Base-by-base conservation (phyloP, 2,888 invertebrate genomes). In the Chalcosyrphus nemorum region DNA sequence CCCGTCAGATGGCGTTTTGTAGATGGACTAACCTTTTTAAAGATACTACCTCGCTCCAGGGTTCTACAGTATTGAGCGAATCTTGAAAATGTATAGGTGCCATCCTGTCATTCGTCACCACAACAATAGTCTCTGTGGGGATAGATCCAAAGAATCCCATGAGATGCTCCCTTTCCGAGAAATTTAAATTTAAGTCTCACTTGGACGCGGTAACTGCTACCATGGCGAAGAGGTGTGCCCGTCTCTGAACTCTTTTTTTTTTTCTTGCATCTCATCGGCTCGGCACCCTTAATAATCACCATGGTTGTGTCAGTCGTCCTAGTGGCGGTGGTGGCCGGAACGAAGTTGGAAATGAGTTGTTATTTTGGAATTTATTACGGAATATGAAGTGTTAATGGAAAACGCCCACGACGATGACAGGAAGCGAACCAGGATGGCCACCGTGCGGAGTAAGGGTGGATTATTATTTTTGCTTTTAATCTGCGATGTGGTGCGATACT, bases 311-410 rank as follows among this genome's bases (percentile, higher is more conserved):
- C 38, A 17, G 59, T 11, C 52, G 11, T 24, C 24, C 24, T 24
- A 17, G 66, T 21, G 57, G 11, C 29, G 38, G 38, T 38, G 38
- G 13, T 4, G 35, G 41, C 78, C 78, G 72, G 61, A 63, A 77
- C 59, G 56, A 19, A 76, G 61, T 68, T 78, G 82, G 78, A 82
- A 82, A 82, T 82, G 82, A 82, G 82, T 82, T 78, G 82, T 78
- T 78, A 78, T 61, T 78, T 68, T 78, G 63, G 47, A 82, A 74
- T 82, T 82, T 78, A 78, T 78, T 63, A 82, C 66, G 78, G 78
- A 78, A 74, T 78, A 82, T 78, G 82, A 82, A 82, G 82, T 82
- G 82, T 78, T 82, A 82, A 82, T 82, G 82, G 82, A 78, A 82
- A 82, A 78, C 78, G 72, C 68, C 82, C 72, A 61, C 54, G 43